phyloP scores from a whole-genome alignment of 2,113 vertebrate species.

The Paramormyrops kingsleyae region DNA sequence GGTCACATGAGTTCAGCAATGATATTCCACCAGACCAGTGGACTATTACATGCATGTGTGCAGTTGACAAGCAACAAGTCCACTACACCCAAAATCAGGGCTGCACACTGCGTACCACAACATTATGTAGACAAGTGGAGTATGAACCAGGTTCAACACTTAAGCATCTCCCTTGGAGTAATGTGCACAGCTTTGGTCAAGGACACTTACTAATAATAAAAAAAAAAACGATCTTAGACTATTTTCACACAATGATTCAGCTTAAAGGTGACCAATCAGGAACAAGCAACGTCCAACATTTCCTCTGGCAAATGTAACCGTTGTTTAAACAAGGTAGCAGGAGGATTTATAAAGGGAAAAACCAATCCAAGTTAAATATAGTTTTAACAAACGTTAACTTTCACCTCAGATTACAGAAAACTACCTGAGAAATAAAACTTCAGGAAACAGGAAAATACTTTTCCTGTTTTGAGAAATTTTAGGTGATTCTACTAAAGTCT shows the following conservation, averaged over 20 bases:
- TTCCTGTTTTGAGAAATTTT: not conserved
- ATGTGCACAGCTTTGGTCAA: not conserved
- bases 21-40: not conserved
- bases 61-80: not conserved
- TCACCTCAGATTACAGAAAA: slow-evolving; percentile 96
- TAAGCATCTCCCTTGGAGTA: not conserved
- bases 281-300: not conserved
- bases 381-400: slow-evolving; percentile 61
- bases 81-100: not conserved
- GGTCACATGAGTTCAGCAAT: not conserved
- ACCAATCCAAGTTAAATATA: slow-evolving; percentile 13
- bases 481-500: not conserved
- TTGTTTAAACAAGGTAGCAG: not conserved
- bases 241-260: not conserved
- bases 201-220: not conserved
- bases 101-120: not conserved
- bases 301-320: not conserved
- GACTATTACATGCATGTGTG: not conserved
- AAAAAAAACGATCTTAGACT: not conserved
- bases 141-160: not conserved
- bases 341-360: not conserved
- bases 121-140: not conserved
- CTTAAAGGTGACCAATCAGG: not conserved
- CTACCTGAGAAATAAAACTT: slow-evolving; percentile 75
- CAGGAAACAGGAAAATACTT: not conserved